Percentiles rank a stretch among this genome's conserved stretches.
Conservation (phyloP, 2,888 invertebrate genomes). For the Malthinus flaveolus region DNA sequence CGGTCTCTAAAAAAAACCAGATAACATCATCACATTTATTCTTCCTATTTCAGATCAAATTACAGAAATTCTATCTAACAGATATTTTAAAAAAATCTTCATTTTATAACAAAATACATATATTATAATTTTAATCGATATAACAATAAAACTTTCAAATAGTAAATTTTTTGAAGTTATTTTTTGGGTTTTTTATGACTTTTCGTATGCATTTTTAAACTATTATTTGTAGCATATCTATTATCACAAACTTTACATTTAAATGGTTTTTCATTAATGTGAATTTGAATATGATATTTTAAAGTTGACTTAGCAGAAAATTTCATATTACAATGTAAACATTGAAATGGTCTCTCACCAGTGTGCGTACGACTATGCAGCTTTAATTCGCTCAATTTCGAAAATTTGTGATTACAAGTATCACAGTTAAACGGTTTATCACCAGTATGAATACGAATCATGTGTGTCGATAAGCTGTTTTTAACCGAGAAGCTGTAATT, state of each 20-base stretch:
- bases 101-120: too few species aligned
- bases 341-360: slow-evolving; percentile 21
- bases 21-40: too few species aligned
- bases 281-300: slow-evolving; percentile 17
- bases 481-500: slow-evolving; percentile 14
- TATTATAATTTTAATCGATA: too few species aligned
- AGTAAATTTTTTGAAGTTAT: too few species aligned
- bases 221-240: slow-evolving; percentile 7
- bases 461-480: slow-evolving; percentile 17
- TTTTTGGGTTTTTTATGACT: too few species aligned
- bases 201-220: too few species aligned
- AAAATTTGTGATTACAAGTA: slow-evolving; percentile 17
- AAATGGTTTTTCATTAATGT: slow-evolving; percentile 22
- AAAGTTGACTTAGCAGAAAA: slow-evolving; percentile 19
- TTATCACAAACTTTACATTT: slow-evolving; percentile 20
- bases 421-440: slow-evolving; percentile 22
- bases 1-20: too few species aligned
- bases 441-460: slow-evolving; percentile 16
- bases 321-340: slow-evolving; percentile 13
- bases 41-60: too few species aligned
- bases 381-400: slow-evolving; percentile 14
- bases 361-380: slow-evolving; percentile 20
- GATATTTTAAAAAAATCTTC: too few species aligned
- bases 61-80: too few species aligned
- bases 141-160: too few species aligned